These are phyloP conservation scores for Siniperca scherzeri DNA, from an alignment of 2,797 vertebrate genomes.

Conservation along the genomic window DNA sequence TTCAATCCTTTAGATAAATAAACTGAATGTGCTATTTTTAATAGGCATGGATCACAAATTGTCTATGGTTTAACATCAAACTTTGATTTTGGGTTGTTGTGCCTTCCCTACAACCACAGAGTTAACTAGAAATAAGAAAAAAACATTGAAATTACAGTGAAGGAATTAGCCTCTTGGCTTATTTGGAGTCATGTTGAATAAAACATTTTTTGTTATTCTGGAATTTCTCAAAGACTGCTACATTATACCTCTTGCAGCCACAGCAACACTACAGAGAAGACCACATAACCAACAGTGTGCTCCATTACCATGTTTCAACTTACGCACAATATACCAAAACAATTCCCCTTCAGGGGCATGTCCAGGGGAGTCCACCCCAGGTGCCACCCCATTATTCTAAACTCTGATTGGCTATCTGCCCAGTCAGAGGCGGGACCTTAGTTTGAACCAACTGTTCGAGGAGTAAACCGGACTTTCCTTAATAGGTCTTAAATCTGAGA, in stretches of 20 bases:
- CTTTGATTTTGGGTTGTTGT: neutral
- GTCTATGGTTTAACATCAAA: neutral
- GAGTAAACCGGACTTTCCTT: too few relatives aligned
- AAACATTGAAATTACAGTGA: neutral
- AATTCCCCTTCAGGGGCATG: too few relatives aligned
- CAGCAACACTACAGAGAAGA: neutral
- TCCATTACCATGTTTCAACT: constrained; percentile 22
- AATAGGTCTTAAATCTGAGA: too few relatives aligned
- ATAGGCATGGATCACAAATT: neutral
- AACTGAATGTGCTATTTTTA: neutral
- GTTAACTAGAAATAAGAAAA: neutral
- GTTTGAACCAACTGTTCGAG: too few relatives aligned
- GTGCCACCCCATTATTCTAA: too few relatives aligned
- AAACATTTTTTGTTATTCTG: neutral
- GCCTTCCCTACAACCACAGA: neutral
- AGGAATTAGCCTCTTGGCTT: neutral
- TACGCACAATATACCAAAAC: too few relatives aligned
- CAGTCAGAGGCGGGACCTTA: too few relatives aligned
- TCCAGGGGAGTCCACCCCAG: too few relatives aligned
- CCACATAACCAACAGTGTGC: constrained; percentile 1
- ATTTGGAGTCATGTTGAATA: neutral
- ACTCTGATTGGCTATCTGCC: too few relatives aligned
- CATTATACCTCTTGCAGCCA: neutral
- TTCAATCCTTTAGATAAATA: neutral
- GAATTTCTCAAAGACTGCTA: neutral